These are phyloP conservation scores for Acyrthosiphon pisum DNA, from an alignment of 1,140 invertebrate genomes.

Conservation along the genomic window DNA sequence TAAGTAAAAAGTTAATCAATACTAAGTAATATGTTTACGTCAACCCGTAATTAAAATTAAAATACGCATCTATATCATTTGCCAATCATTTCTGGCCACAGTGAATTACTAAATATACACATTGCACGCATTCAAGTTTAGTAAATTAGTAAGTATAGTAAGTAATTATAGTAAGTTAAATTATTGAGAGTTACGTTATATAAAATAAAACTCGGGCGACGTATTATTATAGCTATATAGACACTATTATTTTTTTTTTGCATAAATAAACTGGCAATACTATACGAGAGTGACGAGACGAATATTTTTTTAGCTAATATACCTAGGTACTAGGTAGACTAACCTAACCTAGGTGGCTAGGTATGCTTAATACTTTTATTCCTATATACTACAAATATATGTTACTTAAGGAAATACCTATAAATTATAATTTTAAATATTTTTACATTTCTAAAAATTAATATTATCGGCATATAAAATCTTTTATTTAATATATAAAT, in stretches of 20 bases:
- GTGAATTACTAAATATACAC: background rate
- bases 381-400: no score
- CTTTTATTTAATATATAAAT: background rate
- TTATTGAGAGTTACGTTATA: background rate
- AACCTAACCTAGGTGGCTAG: no score
- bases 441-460: background rate
- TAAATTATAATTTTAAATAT: background rate
- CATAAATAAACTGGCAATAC: no score
- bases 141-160: background rate
- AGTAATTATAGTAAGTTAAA: background rate
- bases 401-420: background rate
- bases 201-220: background rate
- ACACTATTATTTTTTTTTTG: no score
- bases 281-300: no score
- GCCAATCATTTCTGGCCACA: background rate
- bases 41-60: background rate
- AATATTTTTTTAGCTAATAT: no score
- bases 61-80: background rate
- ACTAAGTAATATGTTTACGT: background rate
- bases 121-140: background rate
- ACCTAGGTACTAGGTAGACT: no score
- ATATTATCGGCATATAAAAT: background rate
- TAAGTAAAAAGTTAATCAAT: background rate
- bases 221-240: no score
- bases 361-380: no score